Conservation (phyloP, 2,113 vertebrate genomes). For the Cebidichthys violaceus region DNA sequence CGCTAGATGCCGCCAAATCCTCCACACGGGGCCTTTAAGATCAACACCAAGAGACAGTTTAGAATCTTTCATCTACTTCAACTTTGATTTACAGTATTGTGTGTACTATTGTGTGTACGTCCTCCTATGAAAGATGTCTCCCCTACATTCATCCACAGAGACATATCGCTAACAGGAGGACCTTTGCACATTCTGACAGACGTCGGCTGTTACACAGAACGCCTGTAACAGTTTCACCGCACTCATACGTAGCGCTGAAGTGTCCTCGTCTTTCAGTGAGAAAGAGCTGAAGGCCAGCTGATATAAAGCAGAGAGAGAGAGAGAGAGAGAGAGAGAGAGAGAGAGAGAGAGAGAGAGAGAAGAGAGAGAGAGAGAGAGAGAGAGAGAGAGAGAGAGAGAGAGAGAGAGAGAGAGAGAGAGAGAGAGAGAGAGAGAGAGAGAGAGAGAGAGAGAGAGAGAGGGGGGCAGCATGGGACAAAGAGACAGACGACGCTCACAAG, state of each 20-base stretch:
- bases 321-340: background rate
- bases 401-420: background rate
- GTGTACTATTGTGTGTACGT: background rate
- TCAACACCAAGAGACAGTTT: background rate
- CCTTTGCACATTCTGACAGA: background rate
- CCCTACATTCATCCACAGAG: background rate
- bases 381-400: background rate
- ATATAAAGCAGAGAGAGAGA: background rate
- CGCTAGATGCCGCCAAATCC: no score
- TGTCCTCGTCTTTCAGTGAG: constrained; percentile 15
- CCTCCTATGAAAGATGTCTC: background rate
- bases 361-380: background rate
- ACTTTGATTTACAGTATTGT: background rate
- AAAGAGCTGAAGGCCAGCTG: constrained; percentile 27
- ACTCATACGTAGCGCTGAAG: background rate
- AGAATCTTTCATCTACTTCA: background rate
- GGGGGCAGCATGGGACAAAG: background rate
- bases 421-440: background rate
- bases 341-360: background rate
- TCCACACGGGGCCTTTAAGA: background rate
- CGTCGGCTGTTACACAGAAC: background rate
- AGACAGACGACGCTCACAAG: background rate
- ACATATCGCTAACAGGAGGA: background rate
- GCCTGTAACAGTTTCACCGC: background rate
- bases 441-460: background rate